Base-by-base conservation (phyloP, 35 echinoderm and acorn worm genomes). In the Eucidaris tribuloides region DNA sequence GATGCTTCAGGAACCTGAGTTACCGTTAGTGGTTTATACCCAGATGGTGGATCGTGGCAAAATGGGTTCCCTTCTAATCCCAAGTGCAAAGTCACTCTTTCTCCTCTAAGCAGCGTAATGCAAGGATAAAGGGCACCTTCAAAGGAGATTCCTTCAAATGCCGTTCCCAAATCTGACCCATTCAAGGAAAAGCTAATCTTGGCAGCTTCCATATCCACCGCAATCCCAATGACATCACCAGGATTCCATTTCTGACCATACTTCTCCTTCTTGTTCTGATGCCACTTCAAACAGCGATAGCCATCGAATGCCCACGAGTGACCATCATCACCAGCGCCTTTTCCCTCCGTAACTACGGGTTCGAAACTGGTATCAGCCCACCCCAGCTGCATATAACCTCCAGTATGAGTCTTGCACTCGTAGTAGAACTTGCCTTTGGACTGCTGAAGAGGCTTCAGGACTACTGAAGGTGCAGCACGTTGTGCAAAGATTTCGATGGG, bases 321-420 rank as follows among this genome's bases (percentile, higher is more conserved):
- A 3, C 31, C 64, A 35, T 70, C 64, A 20, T 70, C 30, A 7
- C 64, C 59, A 23, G 28, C 64, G 4, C 64, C 64, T 70, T 70
- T 70, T 3, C 64, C 64, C 25, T 62, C 64, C 4, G 64, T 31
- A 18, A 20, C 28, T 14, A 29, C n/a, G 2, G 64, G 3, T 38
- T 70, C 7, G 30, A 70, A 70, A 4, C n/a, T 35, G 2, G 5
- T 7, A 4, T 35, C 64, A 7, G 64, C 64, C 64, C 64, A 70
- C 18, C 64, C 64, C 9, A 70, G 7, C 20, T 70, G 64, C 64
- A 34, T 70, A 34, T 70, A 70, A 32, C 64, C 64, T 30, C 64
- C 64, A 70, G 64, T 62, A 24, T 70, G 64, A 29, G 64, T 70
- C 64, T 70, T 70, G 64, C 64, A 70, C 20, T 70, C 64, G n/a